These are phyloP conservation scores for Morpho achilles DNA, from an alignment of 2,888 invertebrate genomes.

Conservation along the genomic window DNA sequence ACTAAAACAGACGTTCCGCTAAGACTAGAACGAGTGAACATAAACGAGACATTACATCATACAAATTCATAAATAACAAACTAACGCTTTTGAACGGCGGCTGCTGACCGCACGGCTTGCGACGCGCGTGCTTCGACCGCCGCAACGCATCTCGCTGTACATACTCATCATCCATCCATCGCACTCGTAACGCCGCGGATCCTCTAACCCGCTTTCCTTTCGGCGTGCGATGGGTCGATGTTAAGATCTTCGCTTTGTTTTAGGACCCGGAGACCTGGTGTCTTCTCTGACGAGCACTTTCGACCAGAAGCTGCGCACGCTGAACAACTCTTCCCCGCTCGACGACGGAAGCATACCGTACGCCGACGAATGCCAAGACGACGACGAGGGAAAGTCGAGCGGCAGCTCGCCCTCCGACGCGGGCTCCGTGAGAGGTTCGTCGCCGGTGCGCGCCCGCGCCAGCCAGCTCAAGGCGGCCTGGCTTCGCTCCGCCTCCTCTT, in stretches of 20 bases:
- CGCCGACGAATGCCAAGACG: conserved; percentile 84
- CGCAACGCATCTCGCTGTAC: conserved; percentile 29
- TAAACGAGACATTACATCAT: conserved; percentile 34
- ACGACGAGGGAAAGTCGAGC: conserved; percentile 55
- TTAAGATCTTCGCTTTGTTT: conserved; percentile 47
- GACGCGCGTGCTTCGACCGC: conserved; percentile 42
- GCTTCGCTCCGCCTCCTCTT: conserved; percentile 65
- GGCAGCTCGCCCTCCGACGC: conserved; percentile 52
- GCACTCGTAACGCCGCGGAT: conserved; percentile 39
- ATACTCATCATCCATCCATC: conserved; percentile 36
- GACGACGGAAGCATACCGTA: conserved; percentile 85
- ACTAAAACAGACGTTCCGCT: conserved; percentile 8
- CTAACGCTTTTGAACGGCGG: conserved; percentile 64
- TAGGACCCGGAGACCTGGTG: conserved; percentile 91
- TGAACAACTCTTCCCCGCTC: conserved; percentile 83
- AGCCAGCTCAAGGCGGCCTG: conserved; percentile 68
- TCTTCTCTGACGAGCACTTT: conserved; percentile 90
- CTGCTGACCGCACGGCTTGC: conserved; percentile 62
- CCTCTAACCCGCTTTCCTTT: conserved; percentile 55
- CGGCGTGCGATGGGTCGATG: conserved; percentile 8
- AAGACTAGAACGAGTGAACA: conserved; percentile 29
- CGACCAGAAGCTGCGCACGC: conserved; percentile 88
- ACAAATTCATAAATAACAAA: conserved; percentile 36
- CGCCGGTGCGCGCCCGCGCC: conserved; percentile 37
- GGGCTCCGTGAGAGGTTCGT: conserved; percentile 29